Evolutionary conservation across 2,888 invertebrate genomes (phyloP), one percentile per base, ranked within the genome.

Genomic region (Ramazzottius varieornatus): DNA sequence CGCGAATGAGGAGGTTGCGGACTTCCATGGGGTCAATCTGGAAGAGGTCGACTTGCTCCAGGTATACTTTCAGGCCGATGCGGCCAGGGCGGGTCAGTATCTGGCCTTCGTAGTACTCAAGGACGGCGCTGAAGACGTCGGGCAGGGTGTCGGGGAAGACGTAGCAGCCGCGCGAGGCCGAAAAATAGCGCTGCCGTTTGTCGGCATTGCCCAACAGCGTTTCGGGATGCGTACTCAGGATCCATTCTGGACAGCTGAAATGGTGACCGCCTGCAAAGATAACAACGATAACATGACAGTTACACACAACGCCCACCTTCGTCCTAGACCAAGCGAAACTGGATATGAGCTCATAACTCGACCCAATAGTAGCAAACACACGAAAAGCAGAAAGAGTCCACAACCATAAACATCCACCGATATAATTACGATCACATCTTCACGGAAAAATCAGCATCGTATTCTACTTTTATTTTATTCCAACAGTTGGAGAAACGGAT

Each of bases 181-280:
- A 54, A 67, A 69, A 74, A 66, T 68, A 72, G 24, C 67, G 67
- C 66, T 67, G 68, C 4, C 73, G 68, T 66, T 71, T 72, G 8
- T 46, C 32, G 29, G 70, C 69, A 67, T 73, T 68, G 1, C 74
- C 73, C 33, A 73, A 69, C 32, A 73, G 65, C 1, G 72, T 71
- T 46, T 71, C 68, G 1, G 73, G 73, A 65, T 71, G 73, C 68
- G 70, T 70, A 34, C 68, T 66, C 40, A 72, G 64, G 4, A 73
- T 73, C 63, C 54, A 54, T 54, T 54, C 54, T 4, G 54, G 54
- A 54, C 54, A 54, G 29, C 54, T 24, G 29, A 54, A 54, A 24
- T 29, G 54, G 4, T 54, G 54, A 24, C 54, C 54, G 54, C 54
- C 54, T 40, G 40, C 8, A 40, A 40, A 40, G 20, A 8, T 13